Conservation (phyloP, 2,797 vertebrate species). For the Sebastes hopkinsi region DNA sequence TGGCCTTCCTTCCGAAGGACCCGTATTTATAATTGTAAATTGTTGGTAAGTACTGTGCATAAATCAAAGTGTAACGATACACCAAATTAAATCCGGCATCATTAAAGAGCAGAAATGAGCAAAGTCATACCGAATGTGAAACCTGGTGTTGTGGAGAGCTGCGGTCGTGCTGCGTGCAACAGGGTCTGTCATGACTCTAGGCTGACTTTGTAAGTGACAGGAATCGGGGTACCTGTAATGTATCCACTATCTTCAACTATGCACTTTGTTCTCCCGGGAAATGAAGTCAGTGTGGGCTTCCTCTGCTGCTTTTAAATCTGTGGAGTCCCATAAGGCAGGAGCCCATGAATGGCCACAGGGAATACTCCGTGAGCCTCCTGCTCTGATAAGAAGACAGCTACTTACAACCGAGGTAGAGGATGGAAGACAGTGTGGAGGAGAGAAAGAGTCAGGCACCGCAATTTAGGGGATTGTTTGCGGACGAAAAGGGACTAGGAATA, state of each 20-base stretch:
- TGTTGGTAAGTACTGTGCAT: not conserved
- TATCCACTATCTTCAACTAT: conserved; percentile 35
- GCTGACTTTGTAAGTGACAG: conserved; percentile 41
- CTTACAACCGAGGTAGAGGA: conserved; percentile 41
- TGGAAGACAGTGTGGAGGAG: conserved; percentile 18
- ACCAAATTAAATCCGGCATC: not conserved
- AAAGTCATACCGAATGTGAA: not conserved
- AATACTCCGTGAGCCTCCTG: conserved; percentile 59
- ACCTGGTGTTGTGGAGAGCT: not conserved
- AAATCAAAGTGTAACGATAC: not conserved
- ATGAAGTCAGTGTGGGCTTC: conserved; percentile 57
- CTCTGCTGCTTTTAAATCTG: conserved; percentile 60
- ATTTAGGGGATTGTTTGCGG: conserved; percentile 1
- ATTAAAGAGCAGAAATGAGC: not conserved
- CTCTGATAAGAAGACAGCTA: conserved; percentile 62
- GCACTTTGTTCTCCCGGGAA: conserved; percentile 55
- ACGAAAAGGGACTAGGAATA: not conserved
- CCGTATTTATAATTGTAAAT: not conserved
- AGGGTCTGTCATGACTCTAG: conserved; percentile 14
- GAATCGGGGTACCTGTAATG: conserved; percentile 30
- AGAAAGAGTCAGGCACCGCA: not conserved
- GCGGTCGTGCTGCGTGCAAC: not conserved
- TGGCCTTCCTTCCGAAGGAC: too few species aligned
- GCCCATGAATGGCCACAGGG: conserved; percentile 55
- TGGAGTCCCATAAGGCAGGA: conserved; percentile 59